Base-by-base conservation (phyloP, 2,888 invertebrate genomes). In the Leptinotarsa juncta region DNA sequence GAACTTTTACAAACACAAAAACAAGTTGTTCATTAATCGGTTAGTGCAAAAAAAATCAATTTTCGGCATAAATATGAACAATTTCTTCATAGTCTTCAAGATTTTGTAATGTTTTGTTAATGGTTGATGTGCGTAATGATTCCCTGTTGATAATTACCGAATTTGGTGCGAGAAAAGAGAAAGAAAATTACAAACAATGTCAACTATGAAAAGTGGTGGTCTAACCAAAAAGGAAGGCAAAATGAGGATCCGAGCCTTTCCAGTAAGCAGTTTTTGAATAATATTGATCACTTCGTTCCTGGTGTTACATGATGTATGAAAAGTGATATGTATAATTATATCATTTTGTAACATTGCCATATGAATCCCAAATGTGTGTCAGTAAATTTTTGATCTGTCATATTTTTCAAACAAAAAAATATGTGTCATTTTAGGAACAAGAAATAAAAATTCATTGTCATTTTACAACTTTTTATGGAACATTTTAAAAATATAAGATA, bases 171-270 rank as follows among this genome's bases (percentile, higher is more conserved):
- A 80, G 79, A 77, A 79, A 79, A 82, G 80, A 81, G 79, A 79
- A 77, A 32, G 32, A 62, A 75, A 77, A 79, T 67, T 67, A 68
- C 49, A 77, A 79, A 81, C 80, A 81, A 85, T 84, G 87, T 85
- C 85, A 88, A 92, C 92, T 91, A 92, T 93, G 92, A 93, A 93
- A 89, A 91, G 89, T 87, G 89, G 93, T 88, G 91, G 93, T 84
- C 90, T 94, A 89, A 93, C 94, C 84, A 96, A 96, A 89, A 96
- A 96, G 90, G 96, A 96, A 90, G 94, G 94, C 91, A 98, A 98
- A 91, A 97, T 98, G 97, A 93, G 98, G 88, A 98, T 98, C 87
- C 93, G 97, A 89, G 97, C 98, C 83, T 98, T 98, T 90, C 97
- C 98, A 88, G 97, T 98, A 91, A 97, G 96, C 93, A 42, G 48